Conservation (phyloP, 2,113 vertebrate species). For the Nestor notabilis region DNA sequence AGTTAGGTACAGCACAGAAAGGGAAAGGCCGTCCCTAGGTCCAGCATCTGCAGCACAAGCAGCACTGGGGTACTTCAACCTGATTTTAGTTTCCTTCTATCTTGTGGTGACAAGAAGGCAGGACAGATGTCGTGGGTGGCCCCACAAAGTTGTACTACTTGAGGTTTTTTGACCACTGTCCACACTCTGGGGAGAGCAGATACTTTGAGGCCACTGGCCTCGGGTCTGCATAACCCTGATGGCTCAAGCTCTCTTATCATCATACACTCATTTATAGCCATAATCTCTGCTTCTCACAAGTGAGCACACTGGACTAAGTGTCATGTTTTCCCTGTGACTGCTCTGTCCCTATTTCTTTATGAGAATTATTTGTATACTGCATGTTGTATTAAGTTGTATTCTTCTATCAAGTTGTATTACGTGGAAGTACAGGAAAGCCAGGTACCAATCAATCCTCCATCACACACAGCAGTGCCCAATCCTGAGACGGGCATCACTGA, state of each 20-base stretch:
- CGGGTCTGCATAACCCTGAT: background rate
- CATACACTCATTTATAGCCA: background rate
- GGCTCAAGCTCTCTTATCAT: background rate
- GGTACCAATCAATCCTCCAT: background rate
- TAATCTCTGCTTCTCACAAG: background rate
- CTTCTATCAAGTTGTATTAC: background rate
- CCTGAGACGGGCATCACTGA: background rate
- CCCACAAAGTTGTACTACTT: background rate
- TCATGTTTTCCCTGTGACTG: background rate
- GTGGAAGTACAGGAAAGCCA: background rate
- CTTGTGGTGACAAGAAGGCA: background rate
- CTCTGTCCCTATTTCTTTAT: background rate
- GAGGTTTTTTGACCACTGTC: background rate
- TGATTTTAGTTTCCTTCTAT: background rate
- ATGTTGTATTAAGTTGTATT: background rate
- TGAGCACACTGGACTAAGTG: background rate
- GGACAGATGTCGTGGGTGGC: background rate
- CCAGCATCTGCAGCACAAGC: background rate
- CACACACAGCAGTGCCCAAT: background rate
- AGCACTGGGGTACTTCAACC: background rate
- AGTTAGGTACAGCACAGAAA: background rate
- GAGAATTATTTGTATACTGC: background rate
- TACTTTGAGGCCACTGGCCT: rapidly evolving
- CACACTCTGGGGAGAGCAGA: background rate
- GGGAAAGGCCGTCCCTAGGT: background rate